Base-by-base conservation (phyloP, 1,140 invertebrate genomes). In the Drosophila kurseongensis region DNA sequence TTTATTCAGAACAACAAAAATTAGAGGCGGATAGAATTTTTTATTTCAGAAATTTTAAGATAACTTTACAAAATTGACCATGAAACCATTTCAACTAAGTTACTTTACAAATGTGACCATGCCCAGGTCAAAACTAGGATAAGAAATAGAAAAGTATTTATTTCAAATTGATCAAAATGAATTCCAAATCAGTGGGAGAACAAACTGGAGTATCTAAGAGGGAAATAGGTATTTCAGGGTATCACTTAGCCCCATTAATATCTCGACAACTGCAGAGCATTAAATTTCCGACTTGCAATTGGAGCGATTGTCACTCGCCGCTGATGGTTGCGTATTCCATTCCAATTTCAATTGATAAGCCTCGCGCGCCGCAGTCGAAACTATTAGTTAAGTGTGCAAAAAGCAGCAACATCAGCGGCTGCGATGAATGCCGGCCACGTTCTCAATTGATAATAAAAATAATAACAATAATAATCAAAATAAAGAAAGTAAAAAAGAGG, bases 381-480 rank as follows among this genome's bases (percentile, higher is more conserved):
- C 83, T 86, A 86, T 86, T 86, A 86, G 71, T 76, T 66, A 76
- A 86, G 82, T 86, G 82, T 82, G 83, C 78, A 88, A 88, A 82
- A 72, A 42, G 55, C 51, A 48, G 62, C 41, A 69, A 23, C 42
- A 47, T 10, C n/a, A 54, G 54, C 52, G 42, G 38, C 45, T 84
- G 61, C 52, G 52, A 69, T 67, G 85, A 91, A 91, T 91, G 88
- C 88, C 83, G 80, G 75, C 78, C 82, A 88, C 83, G 88, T 88
- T 91, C 88, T 77, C 78, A 84, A 89, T 91, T 91, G 88, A 91
- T 91, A 91, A 91, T 80, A 75, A 88, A 86, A 86, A 75, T 89
- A 88, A 86, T 88, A 77, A 79, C 72, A 85, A 90, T 86, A 86
- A 90, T 81, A 81, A 90, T 73, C 56, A 69, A 78, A 79, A 79